phyloP scores from a whole-genome alignment of 2,888 invertebrate species.

The Ernsta delagoae region DNA sequence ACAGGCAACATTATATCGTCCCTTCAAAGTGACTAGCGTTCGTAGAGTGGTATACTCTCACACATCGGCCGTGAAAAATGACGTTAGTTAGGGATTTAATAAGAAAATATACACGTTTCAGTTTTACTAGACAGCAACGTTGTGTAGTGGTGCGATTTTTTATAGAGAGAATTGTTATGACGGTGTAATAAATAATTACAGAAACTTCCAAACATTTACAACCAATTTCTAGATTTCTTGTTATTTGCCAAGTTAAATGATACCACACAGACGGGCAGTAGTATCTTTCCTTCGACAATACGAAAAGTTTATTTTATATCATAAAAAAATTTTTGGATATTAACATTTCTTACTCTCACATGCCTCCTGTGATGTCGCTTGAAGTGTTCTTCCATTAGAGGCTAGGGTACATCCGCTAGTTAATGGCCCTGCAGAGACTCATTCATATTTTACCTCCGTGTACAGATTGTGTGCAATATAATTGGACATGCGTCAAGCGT shows the following conservation, averaged over 20 bases:
- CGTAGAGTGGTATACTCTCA: slow-evolving; percentile 23
- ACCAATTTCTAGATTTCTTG: no score
- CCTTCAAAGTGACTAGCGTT: slow-evolving; percentile 71
- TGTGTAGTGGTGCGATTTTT: neutral
- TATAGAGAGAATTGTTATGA: no score
- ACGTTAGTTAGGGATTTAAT: slow-evolving; percentile 9
- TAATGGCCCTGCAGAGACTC: slow-evolving; percentile 62
- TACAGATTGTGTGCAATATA: slow-evolving; percentile 80
- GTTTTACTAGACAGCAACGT: neutral
- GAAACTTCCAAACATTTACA: no score
- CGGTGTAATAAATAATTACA: no score
- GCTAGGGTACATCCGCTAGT: slow-evolving; percentile 47
- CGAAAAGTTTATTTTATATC: no score
- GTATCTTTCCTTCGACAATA: no score
- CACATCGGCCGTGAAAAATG: slow-evolving; percentile 26
- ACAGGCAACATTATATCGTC: slow-evolving; percentile 77
- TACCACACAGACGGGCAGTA: no score
- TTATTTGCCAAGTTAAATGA: no score
- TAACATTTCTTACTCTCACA: no score
- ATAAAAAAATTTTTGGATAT: no score
- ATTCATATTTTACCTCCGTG: slow-evolving; percentile 78
- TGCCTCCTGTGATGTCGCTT: neutral
- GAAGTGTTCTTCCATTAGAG: slow-evolving; percentile 25
- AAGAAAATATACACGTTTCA: slow-evolving; percentile 8
- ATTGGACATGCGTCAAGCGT: slow-evolving; percentile 81